Conservation (phyloP, 2,797 vertebrate species). For the Megalops cyprinoides region DNA sequence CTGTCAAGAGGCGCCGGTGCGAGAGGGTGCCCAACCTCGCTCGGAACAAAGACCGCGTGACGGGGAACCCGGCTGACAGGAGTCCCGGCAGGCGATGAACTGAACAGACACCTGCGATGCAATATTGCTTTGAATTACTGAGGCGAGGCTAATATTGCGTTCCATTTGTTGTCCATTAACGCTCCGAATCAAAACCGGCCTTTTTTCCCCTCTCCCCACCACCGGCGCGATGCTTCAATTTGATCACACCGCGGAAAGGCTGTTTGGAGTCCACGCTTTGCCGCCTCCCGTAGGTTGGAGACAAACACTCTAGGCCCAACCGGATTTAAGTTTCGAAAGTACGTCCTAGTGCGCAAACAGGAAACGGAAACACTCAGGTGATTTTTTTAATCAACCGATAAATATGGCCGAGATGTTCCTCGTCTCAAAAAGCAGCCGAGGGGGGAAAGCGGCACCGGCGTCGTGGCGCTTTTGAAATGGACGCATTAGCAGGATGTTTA, state of each 20-base stretch:
- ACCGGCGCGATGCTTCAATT: conserved; percentile 41
- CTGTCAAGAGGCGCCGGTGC: background rate
- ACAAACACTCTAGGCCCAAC: background rate
- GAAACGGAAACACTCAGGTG: background rate
- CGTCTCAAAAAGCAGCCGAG: background rate
- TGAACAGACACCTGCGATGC: background rate
- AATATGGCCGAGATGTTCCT: background rate
- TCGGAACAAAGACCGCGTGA: background rate
- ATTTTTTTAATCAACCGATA: background rate
- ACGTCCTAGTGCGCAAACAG: background rate
- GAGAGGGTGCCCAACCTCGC: background rate
- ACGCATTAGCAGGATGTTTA: background rate
- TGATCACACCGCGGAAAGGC: conserved; percentile 24
- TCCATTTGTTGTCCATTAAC: conserved; percentile 43
- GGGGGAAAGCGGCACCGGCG: background rate
- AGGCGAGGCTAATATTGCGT: conserved; percentile 34
- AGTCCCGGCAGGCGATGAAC: background rate
- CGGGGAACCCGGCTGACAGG: background rate
- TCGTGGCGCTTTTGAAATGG: background rate
- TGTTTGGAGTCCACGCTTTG: background rate
- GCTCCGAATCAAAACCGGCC: conserved; percentile 46
- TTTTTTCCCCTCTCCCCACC: conserved; percentile 35
- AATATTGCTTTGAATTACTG: conserved; percentile 40
- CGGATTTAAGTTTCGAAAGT: background rate
- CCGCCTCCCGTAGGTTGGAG: background rate